Percentiles rank a stretch among this genome's conserved stretches.
Conservation (phyloP, 1,140 invertebrate genomes). For the Epicauta chinensis region DNA sequence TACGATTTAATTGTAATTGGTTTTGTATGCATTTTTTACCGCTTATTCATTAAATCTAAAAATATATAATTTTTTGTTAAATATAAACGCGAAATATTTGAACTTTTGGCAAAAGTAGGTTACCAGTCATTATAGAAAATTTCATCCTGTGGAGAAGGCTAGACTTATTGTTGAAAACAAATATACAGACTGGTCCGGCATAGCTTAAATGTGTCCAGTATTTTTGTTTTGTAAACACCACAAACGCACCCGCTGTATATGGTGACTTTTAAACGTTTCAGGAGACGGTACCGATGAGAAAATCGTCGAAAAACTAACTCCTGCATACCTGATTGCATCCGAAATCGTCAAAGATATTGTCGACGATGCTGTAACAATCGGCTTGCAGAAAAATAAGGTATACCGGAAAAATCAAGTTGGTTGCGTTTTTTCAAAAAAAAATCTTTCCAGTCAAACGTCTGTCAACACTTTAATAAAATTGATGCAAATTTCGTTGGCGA, state of each 20-base stretch:
- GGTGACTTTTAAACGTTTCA: too few relatives aligned
- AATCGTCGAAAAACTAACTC: neutral
- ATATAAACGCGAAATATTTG: neutral
- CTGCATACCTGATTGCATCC: constrained; percentile 16
- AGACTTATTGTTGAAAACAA: constrained; percentile 3
- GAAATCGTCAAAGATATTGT: constrained; percentile 30
- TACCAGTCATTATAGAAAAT: constrained; percentile 16
- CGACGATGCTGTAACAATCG: constrained; percentile 25
- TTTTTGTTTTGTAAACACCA: too few relatives aligned
- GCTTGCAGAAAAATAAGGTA: constrained; percentile 13
- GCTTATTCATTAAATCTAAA: constrained; percentile 5
- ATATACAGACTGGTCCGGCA: too few relatives aligned
- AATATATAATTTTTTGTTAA: neutral
- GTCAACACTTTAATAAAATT: constrained; percentile 4
- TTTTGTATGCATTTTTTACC: too few relatives aligned
- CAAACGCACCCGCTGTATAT: too few relatives aligned
- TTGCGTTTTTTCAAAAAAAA: neutral
- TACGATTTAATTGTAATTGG: too few relatives aligned
- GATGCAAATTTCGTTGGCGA: constrained; percentile 13
- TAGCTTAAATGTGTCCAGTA: too few relatives aligned
- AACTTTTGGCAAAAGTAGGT: neutral
- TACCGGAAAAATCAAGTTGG: neutral
- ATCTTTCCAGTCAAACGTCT: neutral
- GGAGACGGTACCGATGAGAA: too few relatives aligned
- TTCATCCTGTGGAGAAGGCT: constrained; percentile 16